Base-by-base conservation (phyloP, 2,113 vertebrate species). In the Lynx canadensis region DNA sequence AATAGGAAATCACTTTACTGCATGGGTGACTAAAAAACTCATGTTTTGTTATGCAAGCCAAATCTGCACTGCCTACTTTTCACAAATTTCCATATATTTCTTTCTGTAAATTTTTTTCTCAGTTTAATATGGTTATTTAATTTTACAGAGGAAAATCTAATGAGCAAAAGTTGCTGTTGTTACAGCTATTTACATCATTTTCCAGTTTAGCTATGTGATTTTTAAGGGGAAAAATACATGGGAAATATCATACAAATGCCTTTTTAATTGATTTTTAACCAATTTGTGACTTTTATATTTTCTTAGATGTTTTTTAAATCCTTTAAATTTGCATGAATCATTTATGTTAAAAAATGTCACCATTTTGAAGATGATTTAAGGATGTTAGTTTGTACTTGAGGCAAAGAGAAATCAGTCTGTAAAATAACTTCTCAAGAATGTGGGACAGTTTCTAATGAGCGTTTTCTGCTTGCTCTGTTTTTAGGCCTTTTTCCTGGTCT, bases 401-500 rank as follows among this genome's bases (percentile, higher is more conserved):
- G 52, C 27, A 15, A 91, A 95, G 41, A 76, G 36, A 88, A 45
- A 27, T 63, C 45, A 94, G 8, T 69, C 23, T 95, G 19, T 85
- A 65, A 87, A 80, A 63, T 80, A 85, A 16, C 69, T 89, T 95
- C 25, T 90, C 1, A 14, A 38, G 73, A 95, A 50, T 7, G 29
- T 71, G 38, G 25, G 12, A 21, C 7, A 16, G 11, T 86, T 95
- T 50, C 57, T 97, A 88, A 97, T 41, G 55, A 89, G 2, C 52
- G 15, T 29, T 3, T 98, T 85, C 96, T 25, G 89, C 89, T 98
- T 69, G 92, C 68, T 98, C 96, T 98, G 78, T 63, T 92, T 97
- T 55, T 98, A 99, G 99, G 99, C 99, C n/a, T 99, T 99, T 98
- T 99, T 99, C 98, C 98, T 99, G 98, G 99, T 99, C 15, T 99